Evolutionary conservation across 2,888 invertebrate species (phyloP).

Genomic region (Automeris io): DNA sequence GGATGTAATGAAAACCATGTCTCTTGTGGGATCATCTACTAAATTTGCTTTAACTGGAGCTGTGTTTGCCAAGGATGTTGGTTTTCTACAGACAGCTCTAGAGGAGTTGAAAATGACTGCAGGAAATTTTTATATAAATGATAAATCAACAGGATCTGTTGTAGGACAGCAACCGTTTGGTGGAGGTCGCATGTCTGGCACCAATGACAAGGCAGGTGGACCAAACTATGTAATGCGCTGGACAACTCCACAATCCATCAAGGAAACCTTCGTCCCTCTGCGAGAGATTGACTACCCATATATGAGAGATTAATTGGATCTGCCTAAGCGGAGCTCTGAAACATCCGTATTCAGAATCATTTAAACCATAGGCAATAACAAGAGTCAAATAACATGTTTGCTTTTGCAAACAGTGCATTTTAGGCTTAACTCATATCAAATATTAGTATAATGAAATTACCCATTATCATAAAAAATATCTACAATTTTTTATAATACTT

Average conservation of each 20-base stretch:
- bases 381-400: no score
- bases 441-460: no score
- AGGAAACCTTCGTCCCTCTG: conserved; percentile 92
- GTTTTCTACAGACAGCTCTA: conserved; percentile 85
- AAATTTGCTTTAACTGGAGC: conserved; percentile 97
- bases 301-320: conserved; percentile 81
- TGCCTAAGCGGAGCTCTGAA: background rate
- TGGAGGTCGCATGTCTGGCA: conserved; percentile 96
- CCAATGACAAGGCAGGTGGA: conserved; percentile 99
- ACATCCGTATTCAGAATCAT: no score
- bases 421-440: no score
- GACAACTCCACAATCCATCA: conserved; percentile 95
- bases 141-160: conserved; percentile 98
- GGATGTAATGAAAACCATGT: conserved; percentile 81
- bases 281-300: conserved; percentile 91
- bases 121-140: conserved; percentile 99
- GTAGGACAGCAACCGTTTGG: conserved; percentile 99
- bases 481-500: no score
- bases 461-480: no score
- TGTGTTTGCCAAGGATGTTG: conserved; percentile 91
- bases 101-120: conserved; percentile 93
- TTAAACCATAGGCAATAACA: no score
- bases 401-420: no score
- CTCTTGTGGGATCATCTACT: conserved; percentile 87
- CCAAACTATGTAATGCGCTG: conserved; percentile 95